Conservation (phyloP, 2,888 invertebrate genomes). For the Eupithecia centaureata region DNA sequence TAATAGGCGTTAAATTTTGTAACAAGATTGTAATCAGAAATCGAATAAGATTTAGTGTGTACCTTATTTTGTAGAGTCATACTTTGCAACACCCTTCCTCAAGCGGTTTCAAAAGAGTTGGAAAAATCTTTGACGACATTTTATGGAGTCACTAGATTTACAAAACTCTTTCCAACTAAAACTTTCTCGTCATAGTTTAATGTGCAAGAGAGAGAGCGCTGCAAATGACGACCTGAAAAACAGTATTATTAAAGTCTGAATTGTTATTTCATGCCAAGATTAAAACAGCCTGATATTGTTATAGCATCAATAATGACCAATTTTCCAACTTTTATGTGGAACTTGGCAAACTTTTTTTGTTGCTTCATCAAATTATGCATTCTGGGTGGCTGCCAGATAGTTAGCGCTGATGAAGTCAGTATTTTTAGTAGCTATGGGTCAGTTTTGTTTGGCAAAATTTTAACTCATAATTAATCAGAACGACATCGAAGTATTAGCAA, state of each 20-base stretch:
- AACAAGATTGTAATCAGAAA: conserved; percentile 24
- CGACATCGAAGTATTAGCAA: not conserved
- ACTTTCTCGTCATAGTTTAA: not conserved
- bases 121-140: not conserved
- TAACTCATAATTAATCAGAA: not conserved
- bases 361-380: conserved; percentile 30
- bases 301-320: conserved; percentile 26
- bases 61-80: not conserved
- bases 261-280: conserved; percentile 21
- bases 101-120: not conserved
- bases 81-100: not conserved
- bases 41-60: not conserved
- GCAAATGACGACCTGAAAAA: not conserved
- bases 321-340: conserved; percentile 32
- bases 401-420: conserved; percentile 22
- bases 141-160: not conserved
- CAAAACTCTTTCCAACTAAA: not conserved
- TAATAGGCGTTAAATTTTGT: conserved; percentile 50
- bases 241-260: conserved; percentile 6
- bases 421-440: conserved; percentile 22
- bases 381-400: conserved; percentile 42
- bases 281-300: conserved; percentile 9
- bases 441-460: conserved; percentile 13
- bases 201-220: not conserved
- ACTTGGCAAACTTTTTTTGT: conserved; percentile 39